phyloP scores from a whole-genome alignment of 2,888 invertebrate species.

The Xylota sylvarum region DNA sequence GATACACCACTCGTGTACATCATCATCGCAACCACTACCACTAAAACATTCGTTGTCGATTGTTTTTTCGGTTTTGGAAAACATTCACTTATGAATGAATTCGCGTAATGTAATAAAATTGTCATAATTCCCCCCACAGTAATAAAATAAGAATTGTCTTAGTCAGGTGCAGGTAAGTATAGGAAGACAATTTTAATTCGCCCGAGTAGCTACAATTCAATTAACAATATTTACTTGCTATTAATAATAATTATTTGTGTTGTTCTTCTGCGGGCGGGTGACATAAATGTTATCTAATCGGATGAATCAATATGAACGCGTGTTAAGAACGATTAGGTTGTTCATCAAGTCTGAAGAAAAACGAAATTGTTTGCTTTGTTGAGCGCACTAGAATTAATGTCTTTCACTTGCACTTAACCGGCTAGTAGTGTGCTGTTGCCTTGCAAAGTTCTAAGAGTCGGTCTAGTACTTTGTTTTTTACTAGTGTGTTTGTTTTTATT shows the following conservation, averaged over 20 bases:
- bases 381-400: not conserved
- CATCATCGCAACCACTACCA: constrained; percentile 4
- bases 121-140: constrained; percentile 35
- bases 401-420: constrained; percentile 9
- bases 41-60: constrained; percentile 32
- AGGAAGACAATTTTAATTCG: constrained; percentile 15
- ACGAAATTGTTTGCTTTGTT: constrained; percentile 19
- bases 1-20: not conserved
- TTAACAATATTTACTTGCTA: constrained; percentile 51
- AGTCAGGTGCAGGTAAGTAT: constrained; percentile 43
- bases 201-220: constrained; percentile 29
- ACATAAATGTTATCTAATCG: constrained; percentile 55
- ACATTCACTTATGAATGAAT: constrained; percentile 65
- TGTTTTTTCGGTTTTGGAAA: constrained; percentile 37
- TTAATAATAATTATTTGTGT: constrained; percentile 47
- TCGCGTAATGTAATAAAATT: constrained; percentile 64
- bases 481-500: constrained; percentile 1
- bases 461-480: constrained; percentile 5
- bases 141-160: constrained; percentile 57
- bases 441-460: constrained; percentile 14
- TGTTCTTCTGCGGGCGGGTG: constrained; percentile 2
- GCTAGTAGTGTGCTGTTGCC: constrained; percentile 1
- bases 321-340: constrained; percentile 30
- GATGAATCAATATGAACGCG: constrained; percentile 57
- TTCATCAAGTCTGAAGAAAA: constrained; percentile 16